Base-by-base conservation (phyloP, 2,113 vertebrate species). In the Sciurus niger region DNA sequence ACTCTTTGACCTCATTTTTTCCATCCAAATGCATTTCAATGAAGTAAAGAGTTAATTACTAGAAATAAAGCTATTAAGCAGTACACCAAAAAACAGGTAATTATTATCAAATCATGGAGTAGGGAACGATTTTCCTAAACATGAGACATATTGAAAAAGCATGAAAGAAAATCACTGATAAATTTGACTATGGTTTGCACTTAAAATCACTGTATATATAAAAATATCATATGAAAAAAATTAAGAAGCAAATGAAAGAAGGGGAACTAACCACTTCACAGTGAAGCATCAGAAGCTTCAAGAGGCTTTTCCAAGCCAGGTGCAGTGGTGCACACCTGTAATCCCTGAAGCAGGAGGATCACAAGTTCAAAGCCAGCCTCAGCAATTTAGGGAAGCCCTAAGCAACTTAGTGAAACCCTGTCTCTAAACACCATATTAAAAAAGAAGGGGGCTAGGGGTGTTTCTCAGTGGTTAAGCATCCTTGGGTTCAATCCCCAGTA, bases 211-310 rank as follows among this genome's bases (percentile, higher is more conserved):
- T 37, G 46, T 40, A 18, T 12, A 43, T 11, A 37, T 46, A 67
- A 72, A 82, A 92, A 28, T 32, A 58, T 14, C 22, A 92, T 32
- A 85, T 43, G 7, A 37, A 93, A 72, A 89, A 85, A 55, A 67
- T 68, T 43, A 83, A 94, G 48, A 87, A 74, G 28, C 68, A 94
- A 46, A 40, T 58, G 40, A 93, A 43, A 84, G n/a, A 84, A 25
- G 25, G 20, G 43, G n/a, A 94, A 82, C 37, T 34, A 60, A 43
- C 46, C 30, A 78, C 65, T 43, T 51, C 18, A 46, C 11, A 58
- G 11, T 72, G 4, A 37, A 25, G 37, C 14, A 14, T 48, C 72
- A 51, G 37, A 79, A 73, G 17, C 17, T 70, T 92, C 17, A 46
- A 18, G 6, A 70, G 65, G 9, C 22, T 83, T 74, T 82, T 30